Conservation (phyloP, 1,140 invertebrate species). For the Pomacea maculata region DNA sequence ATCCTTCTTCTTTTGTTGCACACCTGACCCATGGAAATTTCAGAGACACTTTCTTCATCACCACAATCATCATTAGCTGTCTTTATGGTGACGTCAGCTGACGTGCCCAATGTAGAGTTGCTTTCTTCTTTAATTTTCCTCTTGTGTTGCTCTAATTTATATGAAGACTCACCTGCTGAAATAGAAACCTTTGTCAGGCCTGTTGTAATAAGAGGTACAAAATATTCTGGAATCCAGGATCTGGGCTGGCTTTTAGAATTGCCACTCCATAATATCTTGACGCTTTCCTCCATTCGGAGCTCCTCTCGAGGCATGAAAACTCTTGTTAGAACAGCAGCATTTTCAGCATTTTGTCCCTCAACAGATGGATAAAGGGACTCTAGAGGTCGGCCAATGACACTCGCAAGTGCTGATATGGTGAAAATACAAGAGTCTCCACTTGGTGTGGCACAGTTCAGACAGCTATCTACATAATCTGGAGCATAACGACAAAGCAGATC, state of each 20-base stretch:
- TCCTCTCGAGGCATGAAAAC: constrained; percentile 5
- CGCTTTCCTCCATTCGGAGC: not conserved
- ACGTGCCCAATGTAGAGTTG: not conserved
- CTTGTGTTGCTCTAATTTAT: not conserved
- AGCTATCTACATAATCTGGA: constrained; percentile 17
- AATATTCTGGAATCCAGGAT: constrained; percentile 12
- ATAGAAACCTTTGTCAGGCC: not conserved
- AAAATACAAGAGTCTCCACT: constrained; percentile 15
- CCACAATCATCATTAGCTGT: not conserved
- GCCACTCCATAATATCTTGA: constrained; percentile 16
- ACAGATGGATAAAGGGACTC: constrained; percentile 13
- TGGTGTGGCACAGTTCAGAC: constrained; percentile 16
- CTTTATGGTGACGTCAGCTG: constrained; percentile 1
- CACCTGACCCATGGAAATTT: not conserved
- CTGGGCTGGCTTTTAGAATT: not conserved
- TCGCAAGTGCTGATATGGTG: constrained; percentile 12
- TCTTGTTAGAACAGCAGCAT: not conserved
- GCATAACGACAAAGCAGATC: not conserved
- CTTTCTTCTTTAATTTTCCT: constrained; percentile 1
- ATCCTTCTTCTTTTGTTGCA: too few relatives aligned
- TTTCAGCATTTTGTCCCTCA: constrained; percentile 1
- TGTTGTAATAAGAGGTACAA: constrained; percentile 10
- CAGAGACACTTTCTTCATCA: not conserved
- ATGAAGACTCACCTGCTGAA: not conserved
- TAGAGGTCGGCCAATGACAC: not conserved